These are phyloP conservation scores for Pheosia tremula DNA, from an alignment of 2,888 invertebrate species.

Conservation along the genomic window DNA sequence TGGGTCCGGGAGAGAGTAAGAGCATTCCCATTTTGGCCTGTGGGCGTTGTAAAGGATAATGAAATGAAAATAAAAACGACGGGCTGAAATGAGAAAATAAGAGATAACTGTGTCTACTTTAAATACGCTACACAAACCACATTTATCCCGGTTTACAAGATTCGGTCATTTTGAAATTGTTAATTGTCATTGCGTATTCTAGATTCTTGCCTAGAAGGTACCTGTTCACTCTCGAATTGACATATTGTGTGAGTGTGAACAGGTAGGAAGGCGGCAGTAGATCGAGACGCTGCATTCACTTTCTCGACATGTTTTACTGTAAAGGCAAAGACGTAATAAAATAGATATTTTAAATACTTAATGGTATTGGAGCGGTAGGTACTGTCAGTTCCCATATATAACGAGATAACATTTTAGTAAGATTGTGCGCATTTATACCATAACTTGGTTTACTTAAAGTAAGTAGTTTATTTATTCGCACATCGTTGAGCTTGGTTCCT, in stretches of 20 bases:
- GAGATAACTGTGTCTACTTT: too few species aligned
- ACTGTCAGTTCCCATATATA: constrained; percentile 26
- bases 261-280: too few species aligned
- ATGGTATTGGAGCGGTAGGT: constrained; percentile 17
- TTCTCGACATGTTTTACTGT: constrained; percentile 44
- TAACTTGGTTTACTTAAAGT: not conserved
- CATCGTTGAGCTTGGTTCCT: constrained; percentile 1
- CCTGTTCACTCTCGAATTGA: too few species aligned
- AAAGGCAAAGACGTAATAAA: constrained; percentile 36
- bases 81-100: too few species aligned
- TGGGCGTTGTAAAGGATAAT: not conserved
- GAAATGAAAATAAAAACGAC: too few species aligned
- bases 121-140: too few species aligned
- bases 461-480: not conserved
- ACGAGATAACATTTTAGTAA: constrained; percentile 10
- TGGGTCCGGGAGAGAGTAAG: constrained; percentile 39
- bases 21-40: not conserved
- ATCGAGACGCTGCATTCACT: too few species aligned
- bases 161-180: too few species aligned
- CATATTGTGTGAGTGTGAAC: too few species aligned
- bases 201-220: too few species aligned
- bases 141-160: too few species aligned
- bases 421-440: not conserved
- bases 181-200: too few species aligned
- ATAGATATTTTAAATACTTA: constrained; percentile 47